These are phyloP conservation scores for Caenorhabditis latens DNA, from an alignment of 1,140 invertebrate species.

Conservation along the genomic window DNA sequence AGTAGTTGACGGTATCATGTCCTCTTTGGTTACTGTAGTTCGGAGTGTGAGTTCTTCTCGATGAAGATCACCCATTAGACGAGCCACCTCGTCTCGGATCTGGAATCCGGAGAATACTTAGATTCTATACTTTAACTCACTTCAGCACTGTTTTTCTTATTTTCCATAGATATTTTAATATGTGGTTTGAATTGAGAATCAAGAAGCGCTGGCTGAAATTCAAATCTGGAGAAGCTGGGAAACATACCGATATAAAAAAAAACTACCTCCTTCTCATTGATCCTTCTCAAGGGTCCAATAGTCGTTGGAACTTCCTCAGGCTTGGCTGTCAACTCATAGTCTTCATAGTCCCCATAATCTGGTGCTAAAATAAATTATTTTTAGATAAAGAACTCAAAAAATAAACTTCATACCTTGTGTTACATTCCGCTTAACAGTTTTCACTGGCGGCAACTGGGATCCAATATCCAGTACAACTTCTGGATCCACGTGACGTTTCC, in stretches of 20 bases:
- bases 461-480: neutral
- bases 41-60: neutral
- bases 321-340: constrained; percentile 5
- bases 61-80: constrained; percentile 27
- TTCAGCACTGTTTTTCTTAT: neutral
- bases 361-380: neutral
- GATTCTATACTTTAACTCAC: neutral
- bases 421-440: too few relatives aligned
- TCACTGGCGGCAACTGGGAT: neutral
- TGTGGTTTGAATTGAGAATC: constrained; percentile 36
- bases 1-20: neutral
- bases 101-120: neutral
- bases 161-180: neutral
- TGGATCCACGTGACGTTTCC: neutral
- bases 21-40: constrained; percentile 23
- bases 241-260: neutral
- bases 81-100: neutral
- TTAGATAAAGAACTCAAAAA: neutral
- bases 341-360: constrained; percentile 37
- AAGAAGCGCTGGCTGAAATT: neutral
- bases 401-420: neutral
- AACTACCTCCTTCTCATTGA: neutral
- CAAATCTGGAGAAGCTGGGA: too few relatives aligned
- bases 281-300: too few relatives aligned
- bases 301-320: neutral